Evolutionary conservation across 1,140 invertebrate genomes (phyloP), one percentile per base, ranked within the genome.

Genomic region (Spodoptera litura): DNA sequence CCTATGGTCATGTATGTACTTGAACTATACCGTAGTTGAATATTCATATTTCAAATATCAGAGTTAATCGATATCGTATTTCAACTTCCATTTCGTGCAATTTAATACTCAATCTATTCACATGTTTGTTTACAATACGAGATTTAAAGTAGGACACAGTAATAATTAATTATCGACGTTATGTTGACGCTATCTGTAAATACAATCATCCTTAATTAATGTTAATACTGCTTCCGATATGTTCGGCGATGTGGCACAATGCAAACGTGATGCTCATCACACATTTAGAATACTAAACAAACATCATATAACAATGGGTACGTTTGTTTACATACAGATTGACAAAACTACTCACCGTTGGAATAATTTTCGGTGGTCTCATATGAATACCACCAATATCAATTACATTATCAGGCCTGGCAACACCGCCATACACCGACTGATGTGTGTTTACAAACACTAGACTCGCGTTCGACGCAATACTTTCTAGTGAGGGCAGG

Each of bases 401-500:
- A 55, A 97, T 90, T 13, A 97, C 91, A 79, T 96, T 96, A 38
- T 95, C 95, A 72, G 94, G 87, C 4, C 92, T 92, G 79, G 91
- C 91, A 66, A 95, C 85, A 71, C 92, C 91, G 6, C 94, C 92
- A 49, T 93, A 94, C n/a, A 95, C 82, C 0, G 95, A 91, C 81
- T 93, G 94, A 86, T 96, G 95, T 15, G 95, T 95, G 90, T 96
- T 96, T 80, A 96, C 94, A 82, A 96, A 92, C 81, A 96, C 88
- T 3, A 96, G 72, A 81, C 95, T 95, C 0, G 95, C 95, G 53
- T 96, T 96, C 25, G 89, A 92, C 3, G 95, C 95, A 2, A 96
- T 88, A 79, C 95, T 95, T 76, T 95, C 88, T 44, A 96, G 85
- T 2, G 95, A 86, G 0, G 96, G 95, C 51, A 96, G 85, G 72